A percentile compares a stretch with the other conserved stretches of the same genome.
phyloP scores from a whole-genome alignment of 2,113 vertebrate genomes.

The Desmodus rotundus region DNA sequence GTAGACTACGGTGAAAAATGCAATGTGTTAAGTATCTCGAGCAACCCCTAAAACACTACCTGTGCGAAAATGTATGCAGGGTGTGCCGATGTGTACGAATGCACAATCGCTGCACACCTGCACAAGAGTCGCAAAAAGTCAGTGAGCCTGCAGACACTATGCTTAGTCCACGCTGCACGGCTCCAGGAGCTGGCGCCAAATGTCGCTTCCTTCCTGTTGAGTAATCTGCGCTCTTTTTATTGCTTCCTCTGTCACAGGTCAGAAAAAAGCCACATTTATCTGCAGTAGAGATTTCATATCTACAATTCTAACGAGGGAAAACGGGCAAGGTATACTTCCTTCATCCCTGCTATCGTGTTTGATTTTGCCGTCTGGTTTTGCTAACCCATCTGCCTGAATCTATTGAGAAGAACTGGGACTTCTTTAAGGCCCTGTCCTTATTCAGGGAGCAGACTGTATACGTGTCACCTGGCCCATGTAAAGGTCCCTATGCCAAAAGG shows the following conservation, averaged over 20 bases:
- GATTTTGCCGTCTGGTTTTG: neutral
- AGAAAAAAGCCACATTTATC: neutral
- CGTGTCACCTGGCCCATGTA: neutral
- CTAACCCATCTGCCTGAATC: neutral
- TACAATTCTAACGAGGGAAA: neutral
- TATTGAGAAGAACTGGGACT: neutral
- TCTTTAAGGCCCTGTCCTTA: neutral
- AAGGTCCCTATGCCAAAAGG: neutral
- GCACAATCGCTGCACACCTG: neutral
- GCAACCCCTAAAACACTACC: neutral
- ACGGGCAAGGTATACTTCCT: neutral
- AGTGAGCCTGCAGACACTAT: neutral
- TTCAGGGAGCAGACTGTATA: neutral
- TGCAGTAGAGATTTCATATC: neutral
- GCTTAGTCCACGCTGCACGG: neutral
- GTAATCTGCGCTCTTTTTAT: neutral
- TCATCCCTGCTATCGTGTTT: neutral
- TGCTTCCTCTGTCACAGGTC: neutral
- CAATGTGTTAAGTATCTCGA: neutral
- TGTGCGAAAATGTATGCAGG: neutral
- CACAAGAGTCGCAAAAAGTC: neutral
- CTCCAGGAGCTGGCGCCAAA: neutral
- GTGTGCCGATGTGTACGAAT: accelerated
- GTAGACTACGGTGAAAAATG: neutral
- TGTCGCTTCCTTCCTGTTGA: neutral